Base-by-base conservation (phyloP, 2,113 vertebrate genomes). In the Climacteris rufus region DNA sequence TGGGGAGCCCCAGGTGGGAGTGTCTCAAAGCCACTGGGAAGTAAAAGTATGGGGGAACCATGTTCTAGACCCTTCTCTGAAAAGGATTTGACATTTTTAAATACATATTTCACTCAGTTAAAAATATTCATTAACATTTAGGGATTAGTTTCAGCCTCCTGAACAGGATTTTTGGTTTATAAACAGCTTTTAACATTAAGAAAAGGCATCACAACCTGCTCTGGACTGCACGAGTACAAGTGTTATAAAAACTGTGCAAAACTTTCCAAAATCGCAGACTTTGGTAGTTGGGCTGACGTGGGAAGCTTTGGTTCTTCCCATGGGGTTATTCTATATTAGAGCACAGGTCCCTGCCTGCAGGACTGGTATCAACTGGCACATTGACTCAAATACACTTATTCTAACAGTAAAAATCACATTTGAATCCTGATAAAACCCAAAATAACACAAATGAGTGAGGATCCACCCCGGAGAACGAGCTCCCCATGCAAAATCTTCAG, bases 281-380 rank as follows among this genome's bases (percentile, higher is more conserved):
- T 19, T 33, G 50, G 7, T 2, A 17, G 13, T 6, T 20, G 15
- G 14, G 71, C 28, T 45, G 35, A 24, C 35, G 2, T 0, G 7
- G 0, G 16, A 57, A 12, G 24, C 16, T 42, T 11, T 25, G 13
- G 31, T 7, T 61, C 68, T 40, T n/a, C 19, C 76, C 84, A 9
- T 23, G 42, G 12, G 23, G 4, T 52, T 27, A 20, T 6, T 47
- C 20, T 10, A 2, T 39, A 11, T 7, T 4, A 50, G 7, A 71
- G n/a, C 1, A 13, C 52, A 10, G 74, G 18, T 50, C 74, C 6
- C 44, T 20, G 16, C 7, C 78, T 15, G 40, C 20, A 1, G 35
- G 3, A 3, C 28, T 50, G 70, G 28, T 23, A 10, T 15, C 15
- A 42, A 56, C 69, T 8, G 42, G n/a, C 14, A 52, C 39, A 33